Percentiles rank a stretch among this genome's conserved stretches.
These are phyloP conservation scores for Crossoptilon crossoptilon DNA, from an alignment of 2,797 vertebrate species.

Conservation along the genomic window DNA sequence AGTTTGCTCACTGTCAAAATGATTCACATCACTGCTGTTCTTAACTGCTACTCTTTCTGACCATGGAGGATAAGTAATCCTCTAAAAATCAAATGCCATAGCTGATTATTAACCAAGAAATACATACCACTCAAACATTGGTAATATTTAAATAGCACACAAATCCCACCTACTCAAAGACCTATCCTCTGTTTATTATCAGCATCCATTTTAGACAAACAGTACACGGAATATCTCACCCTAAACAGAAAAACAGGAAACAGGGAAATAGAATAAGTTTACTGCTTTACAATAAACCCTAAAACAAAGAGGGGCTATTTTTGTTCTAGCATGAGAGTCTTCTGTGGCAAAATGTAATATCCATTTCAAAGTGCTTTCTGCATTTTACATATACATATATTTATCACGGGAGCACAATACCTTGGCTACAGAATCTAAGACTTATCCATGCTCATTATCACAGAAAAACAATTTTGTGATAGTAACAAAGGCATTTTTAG, in stretches of 20 bases:
- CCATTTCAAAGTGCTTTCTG: neutral
- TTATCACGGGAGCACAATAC: neutral
- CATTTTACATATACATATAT: neutral
- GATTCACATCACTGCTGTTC: conserved; percentile 32
- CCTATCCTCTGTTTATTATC: neutral
- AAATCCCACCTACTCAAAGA: neutral
- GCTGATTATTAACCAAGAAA: conserved; percentile 29
- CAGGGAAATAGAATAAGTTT: neutral
- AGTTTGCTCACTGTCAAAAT: conserved; percentile 40
- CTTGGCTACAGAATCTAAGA: neutral
- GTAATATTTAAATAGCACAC: neutral
- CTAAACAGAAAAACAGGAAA: neutral
- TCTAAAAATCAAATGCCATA: conserved; percentile 33
- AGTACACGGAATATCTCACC: neutral
- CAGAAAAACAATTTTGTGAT: neutral
- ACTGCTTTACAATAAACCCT: neutral
- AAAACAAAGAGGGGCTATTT: neutral
- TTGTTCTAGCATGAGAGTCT: neutral
- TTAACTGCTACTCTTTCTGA: conserved; percentile 7
- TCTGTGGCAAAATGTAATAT: neutral
- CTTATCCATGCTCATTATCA: neutral
- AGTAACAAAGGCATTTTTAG: neutral
- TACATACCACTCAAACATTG: neutral
- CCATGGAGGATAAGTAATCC: conserved; percentile 23
- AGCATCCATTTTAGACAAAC: neutral